These are phyloP conservation scores for Pterobdella sp. DNA, from an alignment of 2,888 invertebrate genomes.

Conservation along the genomic window DNA sequence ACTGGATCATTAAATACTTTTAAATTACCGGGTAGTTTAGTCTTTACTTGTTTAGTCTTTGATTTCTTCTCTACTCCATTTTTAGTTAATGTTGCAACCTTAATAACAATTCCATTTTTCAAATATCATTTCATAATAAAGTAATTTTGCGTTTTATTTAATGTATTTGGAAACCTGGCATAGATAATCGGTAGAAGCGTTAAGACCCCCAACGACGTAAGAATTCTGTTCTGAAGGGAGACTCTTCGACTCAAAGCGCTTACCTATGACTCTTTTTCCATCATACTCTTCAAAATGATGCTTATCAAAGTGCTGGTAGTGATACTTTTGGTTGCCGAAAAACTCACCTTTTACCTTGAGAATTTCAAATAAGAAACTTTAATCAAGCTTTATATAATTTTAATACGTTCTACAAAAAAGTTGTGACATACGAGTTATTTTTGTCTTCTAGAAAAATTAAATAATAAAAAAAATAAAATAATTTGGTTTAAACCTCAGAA, in stretches of 20 bases:
- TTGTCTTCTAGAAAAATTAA: too few relatives aligned
- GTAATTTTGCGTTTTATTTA: neutral
- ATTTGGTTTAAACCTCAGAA: constrained; percentile 32
- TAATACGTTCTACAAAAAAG: too few relatives aligned
- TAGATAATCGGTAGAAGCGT: neutral
- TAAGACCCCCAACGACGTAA: neutral
- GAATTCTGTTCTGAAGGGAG: neutral
- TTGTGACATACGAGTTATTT: too few relatives aligned
- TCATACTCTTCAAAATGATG: constrained; percentile 65
- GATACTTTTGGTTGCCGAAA: neutral
- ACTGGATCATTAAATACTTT: neutral
- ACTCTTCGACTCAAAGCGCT: neutral
- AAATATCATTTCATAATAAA: neutral
- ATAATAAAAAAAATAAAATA: too few relatives aligned
- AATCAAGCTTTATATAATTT: too few relatives aligned
- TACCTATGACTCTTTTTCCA: constrained; percentile 69
- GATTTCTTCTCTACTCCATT: neutral
- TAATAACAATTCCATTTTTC: neutral
- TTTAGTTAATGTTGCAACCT: neutral
- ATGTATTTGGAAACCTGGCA: neutral
- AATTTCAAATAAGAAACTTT: too few relatives aligned
- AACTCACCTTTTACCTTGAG: too few relatives aligned
- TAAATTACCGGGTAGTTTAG: neutral
- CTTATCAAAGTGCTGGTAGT: neutral
- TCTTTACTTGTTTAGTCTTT: neutral